Conservation (phyloP, 2,113 vertebrate species). For the Asarcornis scutulata region DNA sequence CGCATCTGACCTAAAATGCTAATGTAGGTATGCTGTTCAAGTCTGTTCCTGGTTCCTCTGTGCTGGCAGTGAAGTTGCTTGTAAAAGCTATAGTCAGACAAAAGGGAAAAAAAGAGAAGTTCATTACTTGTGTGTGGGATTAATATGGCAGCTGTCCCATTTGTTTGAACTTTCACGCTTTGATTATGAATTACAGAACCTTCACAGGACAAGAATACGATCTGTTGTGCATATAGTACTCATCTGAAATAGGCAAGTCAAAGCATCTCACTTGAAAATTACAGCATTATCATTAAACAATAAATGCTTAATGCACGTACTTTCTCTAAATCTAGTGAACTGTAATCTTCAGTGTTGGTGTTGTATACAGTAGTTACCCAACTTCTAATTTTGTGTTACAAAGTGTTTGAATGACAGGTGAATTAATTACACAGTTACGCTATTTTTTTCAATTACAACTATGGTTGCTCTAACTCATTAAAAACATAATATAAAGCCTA, state of each 20-base stretch:
- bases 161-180: not conserved
- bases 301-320: not conserved
- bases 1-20: not conserved
- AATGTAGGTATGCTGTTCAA: not conserved
- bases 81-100: not conserved
- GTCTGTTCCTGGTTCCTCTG: not conserved
- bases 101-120: not conserved
- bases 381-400: not conserved
- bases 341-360: not conserved
- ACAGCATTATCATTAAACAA: not conserved
- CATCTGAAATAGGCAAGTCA: not conserved
- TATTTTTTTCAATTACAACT: not conserved
- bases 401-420: not conserved
- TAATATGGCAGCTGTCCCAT: not conserved
- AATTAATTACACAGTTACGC: fast-evolving
- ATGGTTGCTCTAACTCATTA: not conserved
- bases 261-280: not conserved
- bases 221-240: not conserved
- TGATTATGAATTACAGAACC: not conserved
- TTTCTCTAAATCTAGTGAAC: not conserved
- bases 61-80: not conserved
- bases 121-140: not conserved
- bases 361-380: not conserved
- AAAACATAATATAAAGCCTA: not conserved
- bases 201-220: not conserved